Conservation (phyloP, 1,140 invertebrate species). For the Cotesia chilonis region DNA sequence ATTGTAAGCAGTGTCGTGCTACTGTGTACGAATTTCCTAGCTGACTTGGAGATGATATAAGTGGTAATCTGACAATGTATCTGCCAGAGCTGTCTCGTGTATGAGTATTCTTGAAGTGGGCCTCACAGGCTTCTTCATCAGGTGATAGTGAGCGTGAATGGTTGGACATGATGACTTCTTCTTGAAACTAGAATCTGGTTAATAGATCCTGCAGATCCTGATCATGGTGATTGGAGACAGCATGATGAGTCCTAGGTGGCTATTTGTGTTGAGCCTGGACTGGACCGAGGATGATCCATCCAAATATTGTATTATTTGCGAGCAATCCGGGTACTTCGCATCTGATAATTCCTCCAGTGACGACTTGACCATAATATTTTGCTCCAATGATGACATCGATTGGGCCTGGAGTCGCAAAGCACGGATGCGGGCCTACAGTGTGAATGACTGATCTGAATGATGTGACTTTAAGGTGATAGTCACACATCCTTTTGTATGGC, state of each 20-base stretch:
- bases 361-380: background rate
- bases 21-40: constrained; percentile 1
- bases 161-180: background rate
- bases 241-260: background rate
- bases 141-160: background rate
- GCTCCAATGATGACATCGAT: constrained; percentile 16
- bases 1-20: constrained; percentile 11
- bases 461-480: no score
- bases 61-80: constrained; percentile 45
- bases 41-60: constrained; percentile 30
- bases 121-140: constrained; percentile 24
- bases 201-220: constrained; percentile 5
- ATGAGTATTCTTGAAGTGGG: constrained; percentile 40
- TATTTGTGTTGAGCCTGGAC: background rate
- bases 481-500: no score
- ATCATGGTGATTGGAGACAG: background rate
- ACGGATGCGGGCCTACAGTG: constrained; percentile 9
- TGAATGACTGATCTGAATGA: background rate
- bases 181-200: constrained; percentile 27
- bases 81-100: constrained; percentile 39
- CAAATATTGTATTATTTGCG: background rate
- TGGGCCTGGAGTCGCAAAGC: background rate
- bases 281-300: background rate
- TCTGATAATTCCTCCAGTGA: background rate
- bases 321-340: background rate